A percentile compares a stretch with the other conserved stretches of the same genome.
Evolutionary conservation across 2,113 vertebrate genomes (phyloP).

Genomic region (Nyctibius bracteatus): DNA sequence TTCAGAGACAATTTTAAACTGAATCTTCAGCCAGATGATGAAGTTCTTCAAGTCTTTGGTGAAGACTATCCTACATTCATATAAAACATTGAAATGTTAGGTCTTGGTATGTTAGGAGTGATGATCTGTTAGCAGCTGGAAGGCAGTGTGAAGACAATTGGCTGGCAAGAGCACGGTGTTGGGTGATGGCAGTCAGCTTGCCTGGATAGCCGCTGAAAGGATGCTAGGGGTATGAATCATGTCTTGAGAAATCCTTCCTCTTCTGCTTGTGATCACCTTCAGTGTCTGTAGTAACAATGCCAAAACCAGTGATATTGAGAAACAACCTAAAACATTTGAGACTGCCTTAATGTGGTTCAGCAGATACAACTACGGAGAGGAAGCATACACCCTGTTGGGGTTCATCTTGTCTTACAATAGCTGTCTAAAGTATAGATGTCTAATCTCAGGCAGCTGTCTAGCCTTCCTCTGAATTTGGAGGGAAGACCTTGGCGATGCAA

Average conservation of each 20-base stretch:
- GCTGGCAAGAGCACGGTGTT: not conserved
- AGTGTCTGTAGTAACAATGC: not conserved
- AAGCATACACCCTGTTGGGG: not conserved
- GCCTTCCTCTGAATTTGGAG: not conserved
- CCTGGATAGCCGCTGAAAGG: not conserved
- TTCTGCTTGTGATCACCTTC: not conserved
- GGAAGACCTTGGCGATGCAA: not conserved
- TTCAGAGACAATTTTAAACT: not conserved
- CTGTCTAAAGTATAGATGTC: not conserved
- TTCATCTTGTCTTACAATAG: not conserved
- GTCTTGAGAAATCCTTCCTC: not conserved
- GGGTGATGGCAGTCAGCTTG: not conserved
- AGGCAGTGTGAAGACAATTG: not conserved
- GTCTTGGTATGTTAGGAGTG: not conserved
- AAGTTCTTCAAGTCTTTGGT: not conserved
- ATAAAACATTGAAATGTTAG: not conserved
- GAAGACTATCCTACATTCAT: not conserved
- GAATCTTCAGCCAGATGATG: not conserved
- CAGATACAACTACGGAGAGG: not conserved
- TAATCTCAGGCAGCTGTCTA: not conserved
- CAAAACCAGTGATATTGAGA: not conserved
- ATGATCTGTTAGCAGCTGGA: not conserved
- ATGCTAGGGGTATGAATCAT: not conserved
- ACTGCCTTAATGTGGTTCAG: not conserved
- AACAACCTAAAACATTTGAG: not conserved